A percentile compares a stretch with the other conserved stretches of the same genome.
Conservation (phyloP, 2,113 vertebrate species). For the Lagopus muta region DNA sequence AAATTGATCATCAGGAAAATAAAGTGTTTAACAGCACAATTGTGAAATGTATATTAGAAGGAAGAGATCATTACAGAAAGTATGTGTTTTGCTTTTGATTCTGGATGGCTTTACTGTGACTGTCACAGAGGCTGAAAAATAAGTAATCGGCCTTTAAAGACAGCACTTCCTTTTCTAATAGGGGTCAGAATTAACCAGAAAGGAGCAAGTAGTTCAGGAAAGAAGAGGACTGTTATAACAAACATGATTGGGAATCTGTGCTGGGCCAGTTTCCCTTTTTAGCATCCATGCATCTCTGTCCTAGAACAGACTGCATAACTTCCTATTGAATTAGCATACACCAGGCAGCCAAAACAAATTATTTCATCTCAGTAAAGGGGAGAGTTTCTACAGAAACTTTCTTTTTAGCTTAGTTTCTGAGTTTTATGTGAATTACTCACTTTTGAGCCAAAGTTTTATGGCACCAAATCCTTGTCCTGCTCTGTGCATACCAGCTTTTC, state of each 20-base stretch:
- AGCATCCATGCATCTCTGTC: constrained; percentile 54
- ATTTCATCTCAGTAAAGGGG: not conserved
- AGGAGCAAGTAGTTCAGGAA: constrained; percentile 26
- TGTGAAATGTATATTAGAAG: not conserved
- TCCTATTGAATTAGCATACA: constrained; percentile 49
- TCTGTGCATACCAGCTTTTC: not conserved
- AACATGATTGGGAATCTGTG: not conserved
- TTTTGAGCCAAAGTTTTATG: not conserved
- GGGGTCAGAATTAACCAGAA: constrained; percentile 43
- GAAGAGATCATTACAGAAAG: not conserved
- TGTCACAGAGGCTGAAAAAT: not conserved
- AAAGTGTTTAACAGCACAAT: constrained; percentile 7
- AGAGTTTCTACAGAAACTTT: not conserved
- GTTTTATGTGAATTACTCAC: not conserved
- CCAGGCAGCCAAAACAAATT: constrained; percentile 42
- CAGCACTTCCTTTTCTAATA: constrained; percentile 10
- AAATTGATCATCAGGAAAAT: constrained; percentile 19
- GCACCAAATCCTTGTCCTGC: not conserved
- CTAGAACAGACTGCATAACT: constrained; percentile 25
- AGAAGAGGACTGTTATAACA: constrained; percentile 30
- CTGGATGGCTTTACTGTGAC: not conserved
- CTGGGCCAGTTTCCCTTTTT: constrained; percentile 31
- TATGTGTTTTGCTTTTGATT: not conserved
- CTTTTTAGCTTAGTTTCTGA: not conserved
- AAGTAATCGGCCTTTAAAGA: constrained; percentile 25